These are phyloP conservation scores for Camelus bactrianus DNA, from an alignment of 2,113 vertebrate genomes.

Conservation along the genomic window DNA sequence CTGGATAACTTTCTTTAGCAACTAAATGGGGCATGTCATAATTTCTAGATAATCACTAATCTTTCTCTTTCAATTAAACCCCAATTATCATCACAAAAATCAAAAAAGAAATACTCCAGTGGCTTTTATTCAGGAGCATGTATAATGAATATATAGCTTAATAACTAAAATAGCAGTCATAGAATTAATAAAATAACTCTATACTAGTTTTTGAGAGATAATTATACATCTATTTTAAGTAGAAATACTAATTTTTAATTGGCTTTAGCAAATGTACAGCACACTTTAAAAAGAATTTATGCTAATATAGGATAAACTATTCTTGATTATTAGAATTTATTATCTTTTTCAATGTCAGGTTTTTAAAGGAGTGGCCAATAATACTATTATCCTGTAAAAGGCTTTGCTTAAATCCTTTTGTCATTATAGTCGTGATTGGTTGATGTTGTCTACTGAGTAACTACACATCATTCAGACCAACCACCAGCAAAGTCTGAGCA, in stretches of 20 bases:
- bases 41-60: conserved; percentile 7
- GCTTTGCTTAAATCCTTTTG: neutral
- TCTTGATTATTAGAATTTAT: neutral
- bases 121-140: neutral
- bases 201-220: neutral
- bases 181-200: neutral
- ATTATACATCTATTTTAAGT: neutral
- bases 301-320: neutral
- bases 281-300: neutral
- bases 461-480: neutral
- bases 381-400: neutral
- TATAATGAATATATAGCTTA: neutral
- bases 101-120: neutral
- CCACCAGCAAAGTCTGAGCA: neutral
- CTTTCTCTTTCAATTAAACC: neutral
- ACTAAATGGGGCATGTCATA: neutral
- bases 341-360: neutral
- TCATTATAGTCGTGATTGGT: neutral
- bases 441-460: neutral
- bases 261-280: neutral
- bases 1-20: neutral
- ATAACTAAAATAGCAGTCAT: neutral
- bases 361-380: neutral
- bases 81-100: neutral
- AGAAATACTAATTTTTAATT: neutral